Conservation (phyloP, 2,113 vertebrate genomes). For the Nothoprocta pentlandii region DNA sequence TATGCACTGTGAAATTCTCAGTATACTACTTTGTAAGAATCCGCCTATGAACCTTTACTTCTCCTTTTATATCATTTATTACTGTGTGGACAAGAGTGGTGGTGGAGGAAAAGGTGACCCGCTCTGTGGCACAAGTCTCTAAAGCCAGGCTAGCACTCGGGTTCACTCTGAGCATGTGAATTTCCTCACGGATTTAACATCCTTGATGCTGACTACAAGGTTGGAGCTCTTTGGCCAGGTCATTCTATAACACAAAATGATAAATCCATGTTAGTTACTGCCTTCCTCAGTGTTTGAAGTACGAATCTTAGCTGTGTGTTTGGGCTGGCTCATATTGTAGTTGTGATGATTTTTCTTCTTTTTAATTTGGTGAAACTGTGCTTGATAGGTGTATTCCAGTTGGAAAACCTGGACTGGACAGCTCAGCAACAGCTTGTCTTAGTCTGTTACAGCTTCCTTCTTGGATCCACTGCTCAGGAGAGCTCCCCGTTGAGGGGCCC, state of each 20-base stretch:
- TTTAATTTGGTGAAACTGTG: neutral
- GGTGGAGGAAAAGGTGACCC: neutral
- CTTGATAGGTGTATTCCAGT: neutral
- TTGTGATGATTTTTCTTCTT: neutral
- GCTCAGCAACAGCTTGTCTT: neutral
- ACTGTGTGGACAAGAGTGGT: neutral
- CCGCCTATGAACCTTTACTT: neutral
- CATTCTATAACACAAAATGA: neutral
- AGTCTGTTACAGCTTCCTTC: neutral
- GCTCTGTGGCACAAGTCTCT: accelerated
- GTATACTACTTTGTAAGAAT: neutral
- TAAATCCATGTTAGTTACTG: neutral
- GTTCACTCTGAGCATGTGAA: neutral
- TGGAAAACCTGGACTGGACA: neutral
- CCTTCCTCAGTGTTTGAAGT: neutral
- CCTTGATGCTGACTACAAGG: neutral
- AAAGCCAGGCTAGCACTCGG: neutral
- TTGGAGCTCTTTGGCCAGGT: neutral
- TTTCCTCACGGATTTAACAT: neutral
- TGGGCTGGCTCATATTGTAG: neutral
- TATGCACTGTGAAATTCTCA: neutral
- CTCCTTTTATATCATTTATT: neutral
- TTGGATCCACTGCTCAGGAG: neutral
- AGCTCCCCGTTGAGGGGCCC: neutral
- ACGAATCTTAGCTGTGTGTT: neutral